Evolutionary conservation across 2,888 invertebrate species (phyloP), one percentile per base, ranked within the genome.

Genomic region (Andrena fulva): DNA sequence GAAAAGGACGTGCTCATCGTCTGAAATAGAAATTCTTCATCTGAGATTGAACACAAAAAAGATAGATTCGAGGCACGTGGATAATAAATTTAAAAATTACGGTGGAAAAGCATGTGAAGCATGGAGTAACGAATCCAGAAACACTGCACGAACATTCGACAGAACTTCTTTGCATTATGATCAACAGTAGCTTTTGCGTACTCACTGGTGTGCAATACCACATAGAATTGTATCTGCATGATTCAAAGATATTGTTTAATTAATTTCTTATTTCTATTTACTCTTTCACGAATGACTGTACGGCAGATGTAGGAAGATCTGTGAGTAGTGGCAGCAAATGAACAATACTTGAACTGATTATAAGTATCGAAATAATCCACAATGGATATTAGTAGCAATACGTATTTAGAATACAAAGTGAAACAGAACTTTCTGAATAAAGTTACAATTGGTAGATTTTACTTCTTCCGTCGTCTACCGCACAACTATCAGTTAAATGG

Each of bases 181-280:
- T 67, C 31, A 82, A 52, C 31, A 83, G 8, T 1, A 81, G 54
- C 56, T 83, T 83, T 16, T 77, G 82, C 24, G 59, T 12, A 0
- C 20, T 73, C 42, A 63, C 10, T 7, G 83, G 68, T 7, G n/a
- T 54, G 3, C 8, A 0, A 35, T 84, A 60, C 83, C 83, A 84
- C 2, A 52, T 27, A 6, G 74, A 60, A 10, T 84, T 59, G 66
- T 78, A 84, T 62, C 83, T 84, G 29, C 27, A 60, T 66, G n/a
- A n/a, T 63, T 29, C 6, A 16, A 56, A 0, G 48, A 5, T n/a
- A 10, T 5, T 8, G n/a, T 31, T 24, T 29, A 6, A 56, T 10
- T 35, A 54, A 33, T 24, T 20, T 1, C 31, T 48, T 12, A 24
- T 35, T 27, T 59, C 29, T 27, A 27, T 59, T 24, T 5, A 12